phyloP scores from a whole-genome alignment of 2,113 vertebrate genomes.

The Fregata magnificens region DNA sequence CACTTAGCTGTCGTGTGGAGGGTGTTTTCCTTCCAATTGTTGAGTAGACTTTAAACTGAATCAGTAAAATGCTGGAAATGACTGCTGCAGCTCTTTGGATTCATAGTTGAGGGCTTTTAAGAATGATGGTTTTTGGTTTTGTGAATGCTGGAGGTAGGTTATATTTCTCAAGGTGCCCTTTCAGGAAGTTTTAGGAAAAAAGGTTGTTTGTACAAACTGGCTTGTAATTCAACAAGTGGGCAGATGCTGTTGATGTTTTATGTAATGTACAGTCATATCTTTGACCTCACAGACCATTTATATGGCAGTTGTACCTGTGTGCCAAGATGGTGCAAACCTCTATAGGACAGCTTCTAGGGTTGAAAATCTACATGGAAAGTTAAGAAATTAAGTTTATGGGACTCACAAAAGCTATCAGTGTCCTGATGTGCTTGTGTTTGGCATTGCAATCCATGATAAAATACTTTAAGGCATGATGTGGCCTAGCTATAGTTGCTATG shows the following conservation, averaged over 20 bases:
- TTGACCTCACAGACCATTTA: neutral
- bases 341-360: accelerated
- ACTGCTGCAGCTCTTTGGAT: neutral
- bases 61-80: neutral
- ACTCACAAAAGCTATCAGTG: neutral
- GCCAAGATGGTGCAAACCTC: neutral
- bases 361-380: neutral
- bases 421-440: neutral
- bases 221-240: neutral
- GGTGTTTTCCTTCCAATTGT: neutral
- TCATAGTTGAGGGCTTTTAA: neutral
- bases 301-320: neutral
- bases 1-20: neutral
- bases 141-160: neutral
- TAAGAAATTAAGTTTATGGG: neutral
- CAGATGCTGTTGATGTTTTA: neutral
- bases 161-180: neutral
- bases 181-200: neutral
- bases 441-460: neutral
- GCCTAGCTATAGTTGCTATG: neutral
- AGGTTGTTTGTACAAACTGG: neutral
- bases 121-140: neutral
- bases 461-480: neutral
- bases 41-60: neutral
- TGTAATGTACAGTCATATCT: neutral